A percentile compares a stretch with the other conserved stretches of the same genome.
Evolutionary conservation across 2,888 invertebrate species (phyloP).

Genomic region (Oxytorus armatus): DNA sequence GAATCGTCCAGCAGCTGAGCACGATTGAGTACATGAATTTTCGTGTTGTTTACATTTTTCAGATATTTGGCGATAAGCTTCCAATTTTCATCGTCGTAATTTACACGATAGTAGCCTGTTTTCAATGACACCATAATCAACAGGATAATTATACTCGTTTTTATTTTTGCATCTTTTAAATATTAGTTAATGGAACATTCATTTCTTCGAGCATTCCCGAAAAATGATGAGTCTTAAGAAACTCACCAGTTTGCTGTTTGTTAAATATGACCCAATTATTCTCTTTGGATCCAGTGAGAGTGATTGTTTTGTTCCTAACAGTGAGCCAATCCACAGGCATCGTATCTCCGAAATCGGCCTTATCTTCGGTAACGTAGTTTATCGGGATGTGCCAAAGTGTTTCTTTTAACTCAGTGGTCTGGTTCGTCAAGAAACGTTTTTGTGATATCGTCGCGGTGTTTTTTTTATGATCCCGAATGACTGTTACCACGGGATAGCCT

Average conservation of each 20-base stretch:
- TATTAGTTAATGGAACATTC: not conserved
- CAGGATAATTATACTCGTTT: not conserved
- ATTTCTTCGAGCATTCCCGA: too few relatives aligned
- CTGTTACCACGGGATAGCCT: conserved; percentile 88
- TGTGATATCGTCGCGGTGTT: conserved; percentile 84
- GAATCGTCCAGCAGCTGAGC: conserved; percentile 86
- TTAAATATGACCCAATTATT: conserved; percentile 88
- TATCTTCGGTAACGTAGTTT: conserved; percentile 71
- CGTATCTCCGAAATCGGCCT: conserved; percentile 84
- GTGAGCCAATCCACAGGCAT: conserved; percentile 85
- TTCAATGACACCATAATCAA: not conserved
- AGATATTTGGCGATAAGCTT: conserved; percentile 75
- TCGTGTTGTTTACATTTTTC: conserved; percentile 39
- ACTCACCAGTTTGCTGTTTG: conserved; percentile 87
- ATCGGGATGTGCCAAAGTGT: conserved; percentile 80
- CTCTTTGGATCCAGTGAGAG: conserved; percentile 79
- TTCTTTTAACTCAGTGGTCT: not conserved
- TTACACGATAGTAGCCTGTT: conserved; percentile 82
- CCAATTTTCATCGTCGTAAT: conserved; percentile 83
- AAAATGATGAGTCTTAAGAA: not conserved
- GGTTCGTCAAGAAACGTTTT: conserved; percentile 75
- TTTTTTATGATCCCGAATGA: conserved; percentile 85
- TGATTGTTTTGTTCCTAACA: conserved; percentile 73
- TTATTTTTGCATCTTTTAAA: too few relatives aligned
- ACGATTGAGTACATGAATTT: conserved; percentile 84